These are phyloP conservation scores for Ophonus ardosiacus DNA, from an alignment of 2,888 invertebrate genomes.

Conservation along the genomic window DNA sequence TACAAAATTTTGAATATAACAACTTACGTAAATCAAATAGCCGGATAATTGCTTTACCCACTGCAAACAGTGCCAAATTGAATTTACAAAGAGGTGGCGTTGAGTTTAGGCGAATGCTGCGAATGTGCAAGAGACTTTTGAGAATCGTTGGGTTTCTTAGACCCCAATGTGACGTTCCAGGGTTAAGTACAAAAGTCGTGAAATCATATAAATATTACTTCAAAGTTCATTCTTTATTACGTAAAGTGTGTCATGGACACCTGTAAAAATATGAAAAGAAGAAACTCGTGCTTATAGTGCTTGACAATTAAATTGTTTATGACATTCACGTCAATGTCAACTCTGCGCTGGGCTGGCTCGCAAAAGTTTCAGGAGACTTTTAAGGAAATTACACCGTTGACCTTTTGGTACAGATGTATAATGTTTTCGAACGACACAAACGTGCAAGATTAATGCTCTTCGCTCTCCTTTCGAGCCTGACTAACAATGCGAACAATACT, in stretches of 20 bases:
- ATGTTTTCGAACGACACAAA: slow-evolving; percentile 58
- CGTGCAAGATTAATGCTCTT: slow-evolving; percentile 60
- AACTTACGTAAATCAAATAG: too few relatives aligned
- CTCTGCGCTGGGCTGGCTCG: not conserved
- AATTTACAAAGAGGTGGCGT: too few relatives aligned
- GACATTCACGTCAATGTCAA: not conserved
- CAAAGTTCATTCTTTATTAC: not conserved
- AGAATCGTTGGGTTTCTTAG: too few relatives aligned
- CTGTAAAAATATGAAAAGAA: not conserved
- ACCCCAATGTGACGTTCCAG: too few relatives aligned
- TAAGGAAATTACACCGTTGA: slow-evolving; percentile 51
- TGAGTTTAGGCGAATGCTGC: too few relatives aligned
- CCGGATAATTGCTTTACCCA: too few relatives aligned
- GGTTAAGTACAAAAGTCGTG: not conserved
- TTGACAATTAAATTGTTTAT: slow-evolving; percentile 24
- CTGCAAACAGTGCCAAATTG: too few relatives aligned
- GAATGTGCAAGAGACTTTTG: too few relatives aligned
- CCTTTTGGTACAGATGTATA: slow-evolving; percentile 60
- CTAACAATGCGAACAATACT: slow-evolving; percentile 61
- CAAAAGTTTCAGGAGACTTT: slow-evolving; percentile 15
- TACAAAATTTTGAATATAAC: too few relatives aligned
- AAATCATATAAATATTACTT: not conserved
- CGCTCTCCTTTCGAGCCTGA: slow-evolving; percentile 49
- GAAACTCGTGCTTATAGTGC: not conserved
- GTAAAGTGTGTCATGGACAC: not conserved